phyloP scores from a whole-genome alignment of 2,113 vertebrate genomes.

The Eidolon helvum region DNA sequence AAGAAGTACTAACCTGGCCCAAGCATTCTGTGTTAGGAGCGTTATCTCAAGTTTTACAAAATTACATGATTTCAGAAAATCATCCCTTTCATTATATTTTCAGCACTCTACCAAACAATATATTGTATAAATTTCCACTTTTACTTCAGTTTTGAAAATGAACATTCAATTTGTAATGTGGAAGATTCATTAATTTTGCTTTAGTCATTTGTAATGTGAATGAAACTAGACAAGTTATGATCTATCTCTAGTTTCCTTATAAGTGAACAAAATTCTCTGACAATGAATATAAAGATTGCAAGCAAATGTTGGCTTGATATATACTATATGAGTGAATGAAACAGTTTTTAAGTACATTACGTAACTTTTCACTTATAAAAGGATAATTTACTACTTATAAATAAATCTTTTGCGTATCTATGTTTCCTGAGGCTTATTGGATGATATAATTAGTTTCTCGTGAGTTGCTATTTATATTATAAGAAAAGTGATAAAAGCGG shows the following conservation, averaged over 20 bases:
- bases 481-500: neutral
- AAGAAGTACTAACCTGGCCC: neutral
- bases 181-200: slow-evolving; percentile 3
- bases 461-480: neutral
- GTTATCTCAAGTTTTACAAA: neutral
- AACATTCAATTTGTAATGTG: neutral
- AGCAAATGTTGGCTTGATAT: neutral
- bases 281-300: neutral
- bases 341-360: neutral
- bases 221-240: neutral
- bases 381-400: neutral
- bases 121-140: neutral
- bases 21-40: neutral
- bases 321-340: neutral
- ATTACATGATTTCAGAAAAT: neutral
- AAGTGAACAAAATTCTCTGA: neutral
- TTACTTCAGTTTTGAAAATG: neutral
- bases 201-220: neutral
- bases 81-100: neutral
- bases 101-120: neutral
- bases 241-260: neutral
- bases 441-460: slow-evolving; percentile 7
- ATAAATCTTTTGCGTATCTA: neutral
- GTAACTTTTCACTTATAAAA: slow-evolving; percentile 3
- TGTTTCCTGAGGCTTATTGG: neutral